These are phyloP conservation scores for Cataglyphis hispanica DNA, from an alignment of 1,140 invertebrate genomes.

Conservation along the genomic window DNA sequence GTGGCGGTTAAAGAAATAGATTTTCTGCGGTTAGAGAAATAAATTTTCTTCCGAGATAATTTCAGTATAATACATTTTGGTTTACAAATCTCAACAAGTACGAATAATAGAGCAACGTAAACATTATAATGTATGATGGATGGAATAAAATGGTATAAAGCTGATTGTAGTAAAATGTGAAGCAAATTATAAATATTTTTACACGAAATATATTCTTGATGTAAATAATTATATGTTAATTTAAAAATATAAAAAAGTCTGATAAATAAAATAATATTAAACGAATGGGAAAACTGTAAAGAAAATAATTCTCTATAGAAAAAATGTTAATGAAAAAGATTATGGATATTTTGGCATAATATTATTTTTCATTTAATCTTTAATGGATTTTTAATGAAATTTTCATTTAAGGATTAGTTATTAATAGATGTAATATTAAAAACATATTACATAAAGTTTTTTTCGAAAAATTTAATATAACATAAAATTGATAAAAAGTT, in stretches of 20 bases:
- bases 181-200: neutral
- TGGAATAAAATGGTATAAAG: neutral
- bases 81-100: neutral
- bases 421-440: neutral
- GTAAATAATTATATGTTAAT: neutral
- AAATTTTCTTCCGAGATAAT: slow-evolving; percentile 15
- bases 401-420: slow-evolving; percentile 8
- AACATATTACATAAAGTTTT: neutral
- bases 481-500: neutral
- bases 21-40: slow-evolving; percentile 42
- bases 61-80: neutral
- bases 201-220: neutral
- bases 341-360: neutral
- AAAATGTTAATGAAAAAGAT: neutral
- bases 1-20: slow-evolving; percentile 37
- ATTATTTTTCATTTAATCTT: slow-evolving; percentile 14
- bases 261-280: neutral
- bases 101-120: neutral
- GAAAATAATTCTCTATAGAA: neutral
- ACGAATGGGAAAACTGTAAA: neutral
- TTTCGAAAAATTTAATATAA: neutral
- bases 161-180: neutral
- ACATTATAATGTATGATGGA: neutral
- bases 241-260: neutral
- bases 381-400: slow-evolving; percentile 19